Conservation (phyloP, 2,797 vertebrate species). For the Neosalanx taihuensis region DNA sequence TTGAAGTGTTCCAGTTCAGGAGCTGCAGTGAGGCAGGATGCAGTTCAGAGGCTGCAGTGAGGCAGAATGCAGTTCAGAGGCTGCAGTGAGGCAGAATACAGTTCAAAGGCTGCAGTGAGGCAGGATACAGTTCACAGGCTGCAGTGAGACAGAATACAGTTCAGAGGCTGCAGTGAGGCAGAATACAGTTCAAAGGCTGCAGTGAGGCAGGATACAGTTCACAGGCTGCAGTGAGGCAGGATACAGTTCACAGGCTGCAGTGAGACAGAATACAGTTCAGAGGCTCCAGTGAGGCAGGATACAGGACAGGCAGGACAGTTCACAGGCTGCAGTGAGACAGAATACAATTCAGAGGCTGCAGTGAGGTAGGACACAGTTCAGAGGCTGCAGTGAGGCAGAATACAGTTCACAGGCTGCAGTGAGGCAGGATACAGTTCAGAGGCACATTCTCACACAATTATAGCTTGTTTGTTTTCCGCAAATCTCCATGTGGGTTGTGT, state of each 20-base stretch:
- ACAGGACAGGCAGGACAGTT: no score
- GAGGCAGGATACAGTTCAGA: neutral
- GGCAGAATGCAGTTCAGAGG: no score
- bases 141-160: no score
- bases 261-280: neutral
- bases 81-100: no score
- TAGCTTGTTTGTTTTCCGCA: conserved; percentile 63
- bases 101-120: no score
- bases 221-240: no score
- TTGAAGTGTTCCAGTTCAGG: no score
- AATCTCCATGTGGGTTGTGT: conserved; percentile 47
- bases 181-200: no score
- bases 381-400: neutral
- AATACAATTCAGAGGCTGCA: neutral
- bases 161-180: no score
- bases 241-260: neutral
- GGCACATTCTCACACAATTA: conserved; percentile 18
- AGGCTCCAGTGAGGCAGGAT: neutral
- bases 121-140: no score
- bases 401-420: neutral
- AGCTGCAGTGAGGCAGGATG: neutral
- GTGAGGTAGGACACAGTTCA: neutral
- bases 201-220: no score
- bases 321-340: neutral
- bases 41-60: no score